Percentiles rank a stretch among this genome's conserved stretches.
These are phyloP conservation scores for Steromphala cineraria DNA, from an alignment of 2,888 invertebrate species.

Conservation along the genomic window DNA sequence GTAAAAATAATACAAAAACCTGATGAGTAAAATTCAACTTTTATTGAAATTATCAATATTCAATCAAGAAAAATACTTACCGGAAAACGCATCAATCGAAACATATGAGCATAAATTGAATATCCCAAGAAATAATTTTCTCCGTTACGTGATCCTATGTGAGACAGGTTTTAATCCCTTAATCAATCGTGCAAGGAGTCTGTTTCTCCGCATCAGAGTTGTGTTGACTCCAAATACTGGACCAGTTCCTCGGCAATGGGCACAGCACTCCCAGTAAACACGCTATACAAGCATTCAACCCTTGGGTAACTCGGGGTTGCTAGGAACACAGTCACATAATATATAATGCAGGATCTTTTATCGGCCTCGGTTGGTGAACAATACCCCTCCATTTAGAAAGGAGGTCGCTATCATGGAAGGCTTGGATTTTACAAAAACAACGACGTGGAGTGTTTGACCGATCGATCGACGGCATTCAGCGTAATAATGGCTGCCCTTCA, in stretches of 20 bases:
- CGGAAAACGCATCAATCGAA: too few relatives aligned
- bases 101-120: too few relatives aligned
- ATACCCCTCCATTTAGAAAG: background rate
- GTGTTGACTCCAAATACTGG: slow-evolving; percentile 1
- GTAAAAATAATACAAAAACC: too few relatives aligned
- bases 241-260: background rate
- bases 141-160: too few relatives aligned
- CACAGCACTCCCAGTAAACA: background rate
- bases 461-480: background rate
- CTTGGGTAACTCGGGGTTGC: background rate
- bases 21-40: too few relatives aligned
- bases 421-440: background rate
- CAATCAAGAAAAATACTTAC: too few relatives aligned
- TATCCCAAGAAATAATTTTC: too few relatives aligned
- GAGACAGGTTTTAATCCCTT: too few relatives aligned
- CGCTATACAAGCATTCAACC: background rate
- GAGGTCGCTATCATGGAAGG: background rate
- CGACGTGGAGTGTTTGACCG: background rate
- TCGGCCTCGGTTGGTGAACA: background rate
- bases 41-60: too few relatives aligned
- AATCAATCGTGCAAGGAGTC: background rate
- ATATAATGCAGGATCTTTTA: background rate
- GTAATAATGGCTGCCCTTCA: background rate
- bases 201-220: background rate
- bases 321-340: background rate